Evolutionary conservation across 2,113 vertebrate species (phyloP), one percentile per base, ranked within the genome.

Genomic region (Panthera leo): DNA sequence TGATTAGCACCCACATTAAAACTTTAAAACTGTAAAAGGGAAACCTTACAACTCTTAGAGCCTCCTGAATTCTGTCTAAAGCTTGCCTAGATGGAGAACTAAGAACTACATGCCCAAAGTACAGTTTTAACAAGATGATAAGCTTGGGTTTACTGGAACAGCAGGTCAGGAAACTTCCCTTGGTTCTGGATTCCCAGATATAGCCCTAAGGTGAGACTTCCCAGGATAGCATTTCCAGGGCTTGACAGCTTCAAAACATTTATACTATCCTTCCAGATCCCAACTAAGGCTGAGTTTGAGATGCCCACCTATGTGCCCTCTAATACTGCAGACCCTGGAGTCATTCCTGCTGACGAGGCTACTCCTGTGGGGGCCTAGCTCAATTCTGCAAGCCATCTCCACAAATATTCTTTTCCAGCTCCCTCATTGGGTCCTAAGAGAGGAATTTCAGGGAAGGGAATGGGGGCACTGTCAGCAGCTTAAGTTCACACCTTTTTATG

Each of bases 391-490:
- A 83, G 85, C 19, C 51, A 48, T 63, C 51, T 78, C 92, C 92
- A 96, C 70, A 70, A 51, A 68, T 42, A 91, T 27, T 96, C 71
- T 76, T 96, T 95, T 79, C 39, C 65, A 91, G 39, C 48, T 91
- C 39, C 55, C n/a, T 70, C 68, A 9, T 19, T 95, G n/a, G 71
- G 29, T 85, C 65, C 10, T 91, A 85, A 89, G 36, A 79, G 67
- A 87, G 55, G 34, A 90, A 90, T 94, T 92, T 95, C 91, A 92
- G 73, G 31, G 25, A 53, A 73, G 16, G 55, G 51, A 92, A 36
- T 53, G 27, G 29, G 19, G 71, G 15, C 11, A 12, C 65, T 53
- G 61, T 94, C 61, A 61, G 75, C 4, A 25, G 42, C 29, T 90
- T 85, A 83, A 70, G 21, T 89, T 95, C 75, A 87, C 27, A 86